phyloP scores from a whole-genome alignment of 1,140 invertebrate genomes.

The Caenorhabditis latens region DNA sequence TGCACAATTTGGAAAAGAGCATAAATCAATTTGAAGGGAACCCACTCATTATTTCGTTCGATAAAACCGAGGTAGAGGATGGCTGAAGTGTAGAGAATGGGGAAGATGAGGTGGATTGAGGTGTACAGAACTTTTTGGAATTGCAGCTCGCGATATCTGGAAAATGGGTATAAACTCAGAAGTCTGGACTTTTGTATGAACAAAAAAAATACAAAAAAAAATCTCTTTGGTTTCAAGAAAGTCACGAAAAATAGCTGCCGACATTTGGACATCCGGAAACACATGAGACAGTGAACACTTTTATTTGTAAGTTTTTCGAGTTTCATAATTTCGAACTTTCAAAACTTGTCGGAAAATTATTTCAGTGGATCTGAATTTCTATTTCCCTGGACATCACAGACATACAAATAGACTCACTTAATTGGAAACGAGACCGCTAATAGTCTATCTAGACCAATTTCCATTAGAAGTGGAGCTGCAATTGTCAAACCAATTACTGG shows the following conservation, averaged over 20 bases:
- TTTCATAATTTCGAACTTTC: no score
- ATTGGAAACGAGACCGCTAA: constrained; percentile 22
- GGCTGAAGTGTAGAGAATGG: not conserved
- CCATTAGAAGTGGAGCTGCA: constrained; percentile 33
- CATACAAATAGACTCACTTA: not conserved
- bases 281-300: no score
- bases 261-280: no score
- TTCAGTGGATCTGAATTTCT: not conserved
- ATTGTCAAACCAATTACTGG: constrained; percentile 26
- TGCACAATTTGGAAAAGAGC: not conserved
- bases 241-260: no score
- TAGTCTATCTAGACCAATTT: constrained; percentile 30
- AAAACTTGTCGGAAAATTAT: no score
- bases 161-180: not conserved
- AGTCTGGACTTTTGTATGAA: no score
- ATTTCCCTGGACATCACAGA: not conserved
- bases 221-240: no score
- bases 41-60: constrained; percentile 29
- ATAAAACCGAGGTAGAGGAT: constrained; percentile 34
- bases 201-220: no score
- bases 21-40: constrained; percentile 27
- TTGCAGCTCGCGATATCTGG: constrained; percentile 31
- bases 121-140: constrained; percentile 7
- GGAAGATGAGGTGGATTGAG: constrained; percentile 21
- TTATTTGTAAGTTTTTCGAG: no score